Conservation (phyloP, 1,140 invertebrate genomes). For the Cherax destructor region DNA sequence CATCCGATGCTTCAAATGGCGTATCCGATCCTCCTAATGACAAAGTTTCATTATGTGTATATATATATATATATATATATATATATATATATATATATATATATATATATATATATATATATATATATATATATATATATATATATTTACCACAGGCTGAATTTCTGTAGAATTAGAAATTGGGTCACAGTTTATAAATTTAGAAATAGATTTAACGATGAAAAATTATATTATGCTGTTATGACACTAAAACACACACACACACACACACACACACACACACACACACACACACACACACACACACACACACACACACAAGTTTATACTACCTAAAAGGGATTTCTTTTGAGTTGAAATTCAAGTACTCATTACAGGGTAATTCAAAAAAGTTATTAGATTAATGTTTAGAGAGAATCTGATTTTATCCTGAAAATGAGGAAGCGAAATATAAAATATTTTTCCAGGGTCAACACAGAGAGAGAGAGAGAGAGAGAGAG, state of each 20-base stretch:
- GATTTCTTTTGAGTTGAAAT: too few relatives aligned
- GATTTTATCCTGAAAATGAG: too few relatives aligned
- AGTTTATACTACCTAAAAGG: too few relatives aligned
- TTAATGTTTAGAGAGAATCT: too few relatives aligned
- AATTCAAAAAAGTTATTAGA: too few relatives aligned
- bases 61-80: background rate
- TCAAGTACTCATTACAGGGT: too few relatives aligned
- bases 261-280: background rate
- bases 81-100: slow-evolving; percentile 6
- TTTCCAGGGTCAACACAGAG: background rate
- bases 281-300: too few relatives aligned
- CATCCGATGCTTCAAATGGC: background rate
- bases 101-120: slow-evolving; percentile 6
- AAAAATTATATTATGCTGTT: too few relatives aligned
- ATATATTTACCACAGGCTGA: background rate
- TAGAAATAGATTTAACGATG: too few relatives aligned
- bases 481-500: slow-evolving; percentile 5
- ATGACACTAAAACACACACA: too few relatives aligned
- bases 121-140: slow-evolving; percentile 11
- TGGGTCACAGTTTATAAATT: background rate
- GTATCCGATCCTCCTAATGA: background rate
- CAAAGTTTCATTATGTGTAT: background rate
- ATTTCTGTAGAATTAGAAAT: background rate
- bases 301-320: too few relatives aligned
- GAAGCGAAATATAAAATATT: background rate